Evolutionary conservation across 2,888 invertebrate genomes (phyloP), one percentile per base, ranked within the genome.

Genomic region (Diarsia brunnea): DNA sequence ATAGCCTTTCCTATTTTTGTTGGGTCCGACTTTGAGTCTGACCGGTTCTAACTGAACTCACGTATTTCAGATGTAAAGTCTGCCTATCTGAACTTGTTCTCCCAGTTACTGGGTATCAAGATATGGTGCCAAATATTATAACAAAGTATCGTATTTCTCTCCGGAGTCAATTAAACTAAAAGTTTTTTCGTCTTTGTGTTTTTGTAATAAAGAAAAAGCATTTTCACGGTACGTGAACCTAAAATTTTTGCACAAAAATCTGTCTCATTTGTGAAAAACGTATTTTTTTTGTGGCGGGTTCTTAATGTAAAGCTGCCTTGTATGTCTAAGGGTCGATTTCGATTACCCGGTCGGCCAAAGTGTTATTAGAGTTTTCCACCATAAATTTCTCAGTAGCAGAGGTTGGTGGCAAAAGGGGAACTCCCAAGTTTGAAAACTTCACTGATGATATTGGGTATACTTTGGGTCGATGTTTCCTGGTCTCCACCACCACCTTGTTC

Each of bases 151-250:
- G 27, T 63, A 8, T 63, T 63, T 43, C 43, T 43, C 45, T 31
- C 4, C 14, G 16, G 16, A 66, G 27, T 10, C 60, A 81, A 49
- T 66, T 81, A 66, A 67, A 76, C 8, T 67, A 67, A 82, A 63
- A 49, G 49, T 63, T 24, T 49, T 38, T 60, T 2, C 12, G 21
- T 31, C 19, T 66, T 60, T 81, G 27, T 47, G 16, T 81, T 75
- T 1, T 67, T 63, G 2, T 75, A 63, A 81, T 66, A 63, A 75
- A 60, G 45, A 38, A 47, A 58, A 61, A 16, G 10, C 21, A 65
- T 66, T 66, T 31, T 66, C 47, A 81, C 53, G 82, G 66, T 49
- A 49, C 38, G 60, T 43, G 27, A 66, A 47, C 19, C n/a, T 16
- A 61, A 43, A n/a, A 10, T 24, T 19, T 19, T n/a, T 38, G 0